Evolutionary conservation across 1,140 invertebrate species (phyloP), one percentile per base, ranked within the genome.

Genomic region (Formica exsecta): DNA sequence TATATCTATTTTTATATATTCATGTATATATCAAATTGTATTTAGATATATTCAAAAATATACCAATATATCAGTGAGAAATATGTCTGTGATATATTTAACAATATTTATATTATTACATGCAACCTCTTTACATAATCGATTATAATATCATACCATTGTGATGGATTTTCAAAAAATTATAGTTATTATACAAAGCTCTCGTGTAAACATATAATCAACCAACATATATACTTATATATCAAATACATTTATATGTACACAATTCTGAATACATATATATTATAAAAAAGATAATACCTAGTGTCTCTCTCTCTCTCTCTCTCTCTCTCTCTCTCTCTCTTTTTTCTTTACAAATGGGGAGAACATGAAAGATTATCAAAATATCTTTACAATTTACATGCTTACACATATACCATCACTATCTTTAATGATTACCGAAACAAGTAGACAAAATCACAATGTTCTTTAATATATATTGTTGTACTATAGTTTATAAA

Each of bases 11-110:
- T 75, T 1, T 22, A 64, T 66, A 22, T 51, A 5, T 32, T 16
- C 25, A 2, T 16, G 32, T 64, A 32, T 36, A 13, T 29, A 9
- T 62, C 3, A 32, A 19, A 51, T 38, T 36, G n/a, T 32, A 64
- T 8, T 19, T n/a, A 65, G 2, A 16, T 36, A n/a, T 25, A 68
- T 80, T 70, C 2, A 80, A 70, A 70, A 70, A 80, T 80, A 70
- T 80, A 80, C 13, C 4, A 29, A 41, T 70, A 54, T 54, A 54
- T 38, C 1, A 6, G 22, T 44, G 7, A 51, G 3, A 48, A 65
- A 48, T 36, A 44, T 38, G 3, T n/a, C 16, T 29, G 7, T 29
- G 7, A 41, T 29, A 44, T 5, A 25, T 68, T 41, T 41, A 79
- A 80, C 59, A 54, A 25, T 36, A 38, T 57, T 13, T 38, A 1